Conservation (phyloP, 2,888 invertebrate species). For the Coelopa pilipes region DNA sequence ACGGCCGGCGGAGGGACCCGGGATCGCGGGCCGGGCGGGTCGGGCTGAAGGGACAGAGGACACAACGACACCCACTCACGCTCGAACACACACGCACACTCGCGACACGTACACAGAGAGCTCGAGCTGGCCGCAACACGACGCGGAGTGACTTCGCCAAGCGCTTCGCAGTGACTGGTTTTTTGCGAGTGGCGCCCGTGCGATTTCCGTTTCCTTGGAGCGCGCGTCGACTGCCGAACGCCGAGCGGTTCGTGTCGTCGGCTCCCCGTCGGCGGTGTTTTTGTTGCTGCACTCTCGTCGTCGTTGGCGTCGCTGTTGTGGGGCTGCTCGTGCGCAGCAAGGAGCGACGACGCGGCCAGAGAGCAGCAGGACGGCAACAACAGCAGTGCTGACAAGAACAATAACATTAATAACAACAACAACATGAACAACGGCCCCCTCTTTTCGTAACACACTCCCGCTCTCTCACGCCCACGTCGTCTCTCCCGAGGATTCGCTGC, state of each 20-base stretch:
- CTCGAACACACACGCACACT: background rate
- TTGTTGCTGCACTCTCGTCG: conserved; percentile 2
- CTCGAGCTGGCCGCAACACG: conserved; percentile 7
- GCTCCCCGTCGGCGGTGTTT: conserved; percentile 33
- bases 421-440: conserved; percentile 35
- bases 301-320: conserved; percentile 8
- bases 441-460: background rate
- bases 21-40: too few relatives aligned
- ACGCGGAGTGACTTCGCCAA: conserved; percentile 55
- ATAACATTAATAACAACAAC: conserved; percentile 38
- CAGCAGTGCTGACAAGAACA: conserved; percentile 36
- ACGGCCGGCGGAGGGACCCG: too few relatives aligned
- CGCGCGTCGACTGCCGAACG: conserved; percentile 21
- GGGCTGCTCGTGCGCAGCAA: conserved; percentile 30
- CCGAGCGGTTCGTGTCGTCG: conserved; percentile 6
- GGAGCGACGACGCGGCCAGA: conserved; percentile 2
- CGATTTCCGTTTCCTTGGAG: conserved; percentile 58
- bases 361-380: conserved; percentile 14
- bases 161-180: conserved; percentile 66
- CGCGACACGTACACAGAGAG: background rate
- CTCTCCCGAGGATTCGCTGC: background rate
- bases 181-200: conserved; percentile 48
- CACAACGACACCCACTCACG: background rate
- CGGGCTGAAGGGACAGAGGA: background rate
- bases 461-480: background rate